Evolutionary conservation across 2,888 invertebrate genomes (phyloP).

Genomic region (Drosophila anomalipes): DNA sequence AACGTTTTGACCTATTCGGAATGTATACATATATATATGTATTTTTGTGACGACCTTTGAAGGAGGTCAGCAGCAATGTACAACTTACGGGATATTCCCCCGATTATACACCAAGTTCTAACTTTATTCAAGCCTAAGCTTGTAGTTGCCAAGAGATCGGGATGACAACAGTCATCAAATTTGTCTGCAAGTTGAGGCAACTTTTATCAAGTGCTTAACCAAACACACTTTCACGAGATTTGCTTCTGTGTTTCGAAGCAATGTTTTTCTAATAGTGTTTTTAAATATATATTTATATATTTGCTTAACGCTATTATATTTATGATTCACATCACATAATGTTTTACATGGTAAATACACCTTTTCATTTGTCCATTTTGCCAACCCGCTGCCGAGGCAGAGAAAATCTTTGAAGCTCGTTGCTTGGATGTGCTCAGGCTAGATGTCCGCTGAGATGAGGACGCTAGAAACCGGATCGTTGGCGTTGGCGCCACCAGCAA

Average conservation of each 20-base stretch:
- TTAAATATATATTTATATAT: background rate
- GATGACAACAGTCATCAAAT: background rate
- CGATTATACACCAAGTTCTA: background rate
- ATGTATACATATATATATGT: background rate
- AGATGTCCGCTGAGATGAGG: slow-evolving; percentile 27
- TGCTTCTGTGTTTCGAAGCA: background rate
- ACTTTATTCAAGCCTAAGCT: background rate
- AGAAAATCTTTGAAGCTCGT: background rate
- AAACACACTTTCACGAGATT: background rate
- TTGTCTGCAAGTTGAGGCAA: background rate
- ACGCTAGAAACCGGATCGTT: background rate
- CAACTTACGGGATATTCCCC: background rate
- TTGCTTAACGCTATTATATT: background rate
- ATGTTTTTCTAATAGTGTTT: background rate
- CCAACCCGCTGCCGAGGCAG: background rate
- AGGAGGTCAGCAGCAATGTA: background rate
- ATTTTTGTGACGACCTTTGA: background rate
- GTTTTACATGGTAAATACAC: background rate
- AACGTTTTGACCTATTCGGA: background rate
- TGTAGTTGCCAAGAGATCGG: background rate
- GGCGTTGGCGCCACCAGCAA: background rate
- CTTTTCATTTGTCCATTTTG: background rate
- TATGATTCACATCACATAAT: background rate
- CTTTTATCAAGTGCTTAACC: background rate
- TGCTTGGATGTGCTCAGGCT: background rate